Conservation (phyloP, 2,797 vertebrate genomes). For the Acridotheres tristis region DNA sequence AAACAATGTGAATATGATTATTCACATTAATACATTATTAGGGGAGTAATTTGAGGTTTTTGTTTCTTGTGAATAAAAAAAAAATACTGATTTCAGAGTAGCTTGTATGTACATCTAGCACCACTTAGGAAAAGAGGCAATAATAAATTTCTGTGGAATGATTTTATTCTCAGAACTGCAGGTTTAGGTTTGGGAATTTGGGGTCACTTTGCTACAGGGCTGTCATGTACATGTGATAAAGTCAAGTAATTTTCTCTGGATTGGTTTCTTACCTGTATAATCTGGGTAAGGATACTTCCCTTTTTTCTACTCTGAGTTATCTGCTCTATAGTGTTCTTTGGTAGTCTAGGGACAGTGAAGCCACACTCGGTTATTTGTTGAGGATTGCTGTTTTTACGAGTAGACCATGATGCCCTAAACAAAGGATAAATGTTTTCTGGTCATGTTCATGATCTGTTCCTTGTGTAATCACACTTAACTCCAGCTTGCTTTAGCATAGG, state of each 20-base stretch:
- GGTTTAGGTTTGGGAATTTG: background rate
- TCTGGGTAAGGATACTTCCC: background rate
- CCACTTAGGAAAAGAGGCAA: background rate
- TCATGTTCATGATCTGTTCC: background rate
- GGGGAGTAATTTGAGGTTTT: background rate
- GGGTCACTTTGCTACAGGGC: background rate
- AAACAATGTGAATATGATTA: background rate
- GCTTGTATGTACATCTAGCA: background rate
- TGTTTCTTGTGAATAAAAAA: background rate
- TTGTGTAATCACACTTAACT: background rate
- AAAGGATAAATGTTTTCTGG: background rate
- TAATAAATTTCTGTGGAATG: background rate
- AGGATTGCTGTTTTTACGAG: accelerated
- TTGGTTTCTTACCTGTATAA: background rate
- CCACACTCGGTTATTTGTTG: background rate
- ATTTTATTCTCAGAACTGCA: background rate
- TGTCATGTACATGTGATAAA: background rate
- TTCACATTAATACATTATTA: too few species aligned
- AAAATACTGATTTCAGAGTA: background rate
- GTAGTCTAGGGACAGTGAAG: background rate
- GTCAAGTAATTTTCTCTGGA: background rate
- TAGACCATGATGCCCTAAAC: background rate
- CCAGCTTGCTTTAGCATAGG: background rate
- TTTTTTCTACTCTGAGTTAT: background rate
- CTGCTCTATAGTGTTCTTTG: background rate